Conservation (phyloP, 2,113 vertebrate genomes). For the Centropus unirufus region DNA sequence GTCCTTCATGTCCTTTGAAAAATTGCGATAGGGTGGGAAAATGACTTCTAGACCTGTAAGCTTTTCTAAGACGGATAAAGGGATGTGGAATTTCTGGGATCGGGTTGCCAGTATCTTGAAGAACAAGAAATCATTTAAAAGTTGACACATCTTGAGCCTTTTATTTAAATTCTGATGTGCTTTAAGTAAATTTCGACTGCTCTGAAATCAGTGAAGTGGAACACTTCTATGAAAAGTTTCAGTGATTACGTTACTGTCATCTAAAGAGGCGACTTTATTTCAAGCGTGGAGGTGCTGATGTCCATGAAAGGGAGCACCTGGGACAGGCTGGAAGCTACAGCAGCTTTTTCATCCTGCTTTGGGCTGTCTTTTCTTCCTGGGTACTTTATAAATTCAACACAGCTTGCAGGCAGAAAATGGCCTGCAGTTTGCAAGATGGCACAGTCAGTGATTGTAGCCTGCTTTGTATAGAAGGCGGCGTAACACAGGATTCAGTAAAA, state of each 20-base stretch:
- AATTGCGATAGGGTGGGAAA: slow-evolving; percentile 2
- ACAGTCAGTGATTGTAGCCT: not conserved
- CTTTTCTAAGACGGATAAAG: not conserved
- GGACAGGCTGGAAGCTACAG: not conserved
- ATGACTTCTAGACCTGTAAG: not conserved
- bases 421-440: not conserved
- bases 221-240: not conserved
- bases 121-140: not conserved
- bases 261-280: not conserved
- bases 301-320: not conserved
- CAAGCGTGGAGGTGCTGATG: not conserved
- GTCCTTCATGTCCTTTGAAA: not conserved
- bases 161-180: not conserved
- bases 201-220: not conserved
- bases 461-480: not conserved
- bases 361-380: not conserved
- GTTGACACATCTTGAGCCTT: not conserved
- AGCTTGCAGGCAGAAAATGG: not conserved
- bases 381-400: not conserved
- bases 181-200: not conserved
- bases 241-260: not conserved
- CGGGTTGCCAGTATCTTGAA: not conserved
- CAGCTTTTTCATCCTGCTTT: not conserved
- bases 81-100: not conserved
- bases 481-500: not conserved